Conservation (phyloP, 2,888 invertebrate species). For the Iphiclides podalirius region DNA sequence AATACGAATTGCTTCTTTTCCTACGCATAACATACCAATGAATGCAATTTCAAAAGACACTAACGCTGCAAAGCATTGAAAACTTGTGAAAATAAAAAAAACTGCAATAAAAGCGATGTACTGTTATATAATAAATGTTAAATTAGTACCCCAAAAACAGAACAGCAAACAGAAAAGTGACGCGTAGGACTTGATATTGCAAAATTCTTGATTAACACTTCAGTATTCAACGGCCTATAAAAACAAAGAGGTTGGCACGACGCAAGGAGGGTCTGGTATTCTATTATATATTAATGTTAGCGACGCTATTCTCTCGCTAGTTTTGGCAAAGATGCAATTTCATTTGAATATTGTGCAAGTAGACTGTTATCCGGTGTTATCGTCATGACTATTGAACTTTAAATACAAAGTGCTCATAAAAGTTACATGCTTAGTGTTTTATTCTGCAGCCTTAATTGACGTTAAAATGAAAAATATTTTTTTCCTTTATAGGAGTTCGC, state of each 20-base stretch:
- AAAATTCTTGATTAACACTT: slow-evolving; percentile 68
- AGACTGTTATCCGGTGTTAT: slow-evolving; percentile 63
- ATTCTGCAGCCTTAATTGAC: slow-evolving; percentile 54
- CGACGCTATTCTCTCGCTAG: slow-evolving; percentile 71
- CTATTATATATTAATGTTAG: slow-evolving; percentile 77
- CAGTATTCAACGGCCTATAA: slow-evolving; percentile 68
- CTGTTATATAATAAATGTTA: no score
- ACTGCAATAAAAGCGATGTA: no score
- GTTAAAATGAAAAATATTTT: slow-evolving; percentile 26
- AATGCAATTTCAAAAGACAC: no score
- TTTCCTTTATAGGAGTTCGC: no score
- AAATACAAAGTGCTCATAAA: slow-evolving; percentile 72
- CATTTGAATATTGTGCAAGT: slow-evolving; percentile 80
- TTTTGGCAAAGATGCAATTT: slow-evolving; percentile 81
- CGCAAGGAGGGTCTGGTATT: slow-evolving; percentile 67
- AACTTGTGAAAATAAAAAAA: no score
- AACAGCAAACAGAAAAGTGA: background rate
- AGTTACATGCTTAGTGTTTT: slow-evolving; percentile 47
- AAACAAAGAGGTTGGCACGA: slow-evolving; percentile 67
- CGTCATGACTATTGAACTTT: slow-evolving; percentile 62
- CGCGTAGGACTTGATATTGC: slow-evolving; percentile 29
- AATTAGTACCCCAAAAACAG: no score
- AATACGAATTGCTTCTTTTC: no score
- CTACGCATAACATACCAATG: no score
- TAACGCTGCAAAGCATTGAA: no score